These are phyloP conservation scores for Arctopsyche grandis DNA, from an alignment of 1,140 invertebrate species.

Conservation along the genomic window DNA sequence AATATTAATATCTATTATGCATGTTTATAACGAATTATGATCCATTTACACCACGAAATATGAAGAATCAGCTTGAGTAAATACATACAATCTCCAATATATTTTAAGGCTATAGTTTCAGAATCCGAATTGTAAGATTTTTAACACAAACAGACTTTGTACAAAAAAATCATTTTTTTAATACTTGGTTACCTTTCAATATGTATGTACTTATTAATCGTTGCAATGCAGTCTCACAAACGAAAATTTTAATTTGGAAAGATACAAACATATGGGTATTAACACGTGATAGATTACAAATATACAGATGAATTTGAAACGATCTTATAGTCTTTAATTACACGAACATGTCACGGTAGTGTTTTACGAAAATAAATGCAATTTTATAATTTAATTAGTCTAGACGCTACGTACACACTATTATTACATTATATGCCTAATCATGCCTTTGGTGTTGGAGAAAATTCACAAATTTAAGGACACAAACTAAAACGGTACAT, in stretches of 20 bases:
- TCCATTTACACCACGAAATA: too few relatives aligned
- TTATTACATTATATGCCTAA: conserved; percentile 13
- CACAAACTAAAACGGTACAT: conserved; percentile 10
- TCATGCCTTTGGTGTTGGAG: conserved; percentile 33
- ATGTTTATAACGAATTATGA: neutral
- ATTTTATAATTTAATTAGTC: conserved; percentile 24
- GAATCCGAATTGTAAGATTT: too few relatives aligned
- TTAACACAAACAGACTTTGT: too few relatives aligned
- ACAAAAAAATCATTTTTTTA: too few relatives aligned
- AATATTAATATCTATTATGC: neutral
- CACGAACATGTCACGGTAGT: conserved; percentile 15
- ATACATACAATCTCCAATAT: too few relatives aligned
- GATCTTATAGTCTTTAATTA: conserved; percentile 7
- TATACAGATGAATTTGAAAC: conserved; percentile 8
- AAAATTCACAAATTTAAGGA: conserved; percentile 9
- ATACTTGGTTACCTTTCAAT: too few relatives aligned
- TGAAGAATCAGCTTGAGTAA: too few relatives aligned
- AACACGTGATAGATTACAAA: conserved; percentile 1
- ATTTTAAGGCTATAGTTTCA: too few relatives aligned
- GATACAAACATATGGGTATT: conserved; percentile 1
- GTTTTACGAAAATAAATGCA: conserved; percentile 37
- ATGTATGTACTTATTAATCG: too few relatives aligned
- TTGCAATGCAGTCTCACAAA: too few relatives aligned
- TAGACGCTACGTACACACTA: conserved; percentile 1
- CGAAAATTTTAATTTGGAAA: too few relatives aligned